These are phyloP conservation scores for Mycteria americana DNA, from an alignment of 2,797 vertebrate species.

Conservation along the genomic window DNA sequence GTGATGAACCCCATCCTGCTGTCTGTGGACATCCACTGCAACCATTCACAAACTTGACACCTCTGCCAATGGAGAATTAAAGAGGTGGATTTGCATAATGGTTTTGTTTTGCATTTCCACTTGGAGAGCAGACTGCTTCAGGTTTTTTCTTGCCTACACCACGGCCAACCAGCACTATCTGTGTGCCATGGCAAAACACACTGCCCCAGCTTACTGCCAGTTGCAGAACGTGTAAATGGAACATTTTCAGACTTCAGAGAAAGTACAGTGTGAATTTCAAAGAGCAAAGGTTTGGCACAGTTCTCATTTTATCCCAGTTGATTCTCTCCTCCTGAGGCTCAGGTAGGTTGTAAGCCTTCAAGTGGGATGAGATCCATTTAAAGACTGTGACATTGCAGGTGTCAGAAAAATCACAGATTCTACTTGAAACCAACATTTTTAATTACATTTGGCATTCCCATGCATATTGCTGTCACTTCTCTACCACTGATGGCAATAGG, in stretches of 20 bases:
- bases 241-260: neutral
- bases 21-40: neutral
- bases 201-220: neutral
- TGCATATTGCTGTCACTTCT: constrained; percentile 58
- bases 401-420: constrained; percentile 57
- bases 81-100: neutral
- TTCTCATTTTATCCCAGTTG: neutral
- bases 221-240: neutral
- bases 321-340: neutral
- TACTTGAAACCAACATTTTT: constrained; percentile 45
- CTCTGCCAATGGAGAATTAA: neutral
- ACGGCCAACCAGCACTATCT: neutral
- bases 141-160: neutral
- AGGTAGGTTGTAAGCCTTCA: constrained; percentile 40
- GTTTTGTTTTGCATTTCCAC: neutral
- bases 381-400: constrained; percentile 31
- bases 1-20: neutral
- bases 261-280: neutral
- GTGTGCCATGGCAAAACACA: neutral
- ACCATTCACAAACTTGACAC: neutral
- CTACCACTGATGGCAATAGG: constrained; percentile 45
- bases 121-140: neutral
- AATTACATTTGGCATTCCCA: constrained; percentile 60
- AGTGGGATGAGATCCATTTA: constrained; percentile 45
- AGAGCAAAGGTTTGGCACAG: neutral